Evolutionary conservation across 1,140 invertebrate genomes (phyloP).

Genomic region (Eriosoma lanigerum): DNA sequence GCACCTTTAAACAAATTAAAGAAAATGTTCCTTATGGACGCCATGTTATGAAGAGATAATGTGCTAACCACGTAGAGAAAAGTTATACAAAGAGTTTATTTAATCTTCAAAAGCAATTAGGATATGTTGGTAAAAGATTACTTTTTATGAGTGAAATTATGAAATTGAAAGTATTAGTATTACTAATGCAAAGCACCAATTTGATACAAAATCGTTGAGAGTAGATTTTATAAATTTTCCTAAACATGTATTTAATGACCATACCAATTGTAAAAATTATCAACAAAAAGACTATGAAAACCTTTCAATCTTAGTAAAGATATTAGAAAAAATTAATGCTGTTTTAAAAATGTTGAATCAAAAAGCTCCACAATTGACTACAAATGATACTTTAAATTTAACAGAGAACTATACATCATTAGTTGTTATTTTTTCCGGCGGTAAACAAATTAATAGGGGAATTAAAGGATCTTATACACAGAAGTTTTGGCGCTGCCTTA

Average conservation of each 20-base stretch:
- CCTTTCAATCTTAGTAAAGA: neutral
- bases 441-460: slow-evolving; percentile 1
- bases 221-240: neutral
- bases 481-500: neutral
- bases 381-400: neutral
- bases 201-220: neutral
- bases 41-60: neutral
- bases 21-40: slow-evolving; percentile 26
- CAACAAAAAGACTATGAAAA: neutral
- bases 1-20: neutral
- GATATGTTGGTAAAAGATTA: neutral
- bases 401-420: neutral
- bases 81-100: neutral
- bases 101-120: neutral
- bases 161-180: neutral
- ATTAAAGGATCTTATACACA: neutral
- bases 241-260: neutral
- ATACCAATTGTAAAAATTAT: neutral
- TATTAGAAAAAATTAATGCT: slow-evolving; percentile 4
- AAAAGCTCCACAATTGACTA: neutral
- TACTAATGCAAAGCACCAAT: neutral
- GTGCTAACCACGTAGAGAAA: slow-evolving; percentile 2
- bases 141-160: neutral
- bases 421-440: neutral
- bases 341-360: neutral